Evolutionary conservation across 2,797 vertebrate genomes (phyloP).

Genomic region (Muscicapa striata): DNA sequence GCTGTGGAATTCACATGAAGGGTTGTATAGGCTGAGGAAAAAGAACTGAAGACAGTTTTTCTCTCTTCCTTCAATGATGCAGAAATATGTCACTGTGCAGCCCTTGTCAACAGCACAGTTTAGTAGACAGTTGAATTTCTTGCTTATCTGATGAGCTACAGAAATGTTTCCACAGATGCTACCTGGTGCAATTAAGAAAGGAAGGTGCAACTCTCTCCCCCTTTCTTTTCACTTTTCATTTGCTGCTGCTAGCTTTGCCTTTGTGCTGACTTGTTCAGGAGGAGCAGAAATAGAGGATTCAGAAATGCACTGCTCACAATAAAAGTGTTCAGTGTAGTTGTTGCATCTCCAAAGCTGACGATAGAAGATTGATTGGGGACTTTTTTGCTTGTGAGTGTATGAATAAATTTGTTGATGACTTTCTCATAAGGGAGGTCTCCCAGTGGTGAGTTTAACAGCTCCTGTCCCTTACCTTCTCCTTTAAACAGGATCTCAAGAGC

Average conservation of each 20-base stretch:
- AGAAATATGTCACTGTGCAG: neutral
- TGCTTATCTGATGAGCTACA: neutral
- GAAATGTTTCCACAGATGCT: neutral
- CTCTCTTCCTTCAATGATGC: neutral
- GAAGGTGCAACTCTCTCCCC: neutral
- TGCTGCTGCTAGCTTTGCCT: constrained; percentile 9
- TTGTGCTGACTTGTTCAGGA: constrained; percentile 1
- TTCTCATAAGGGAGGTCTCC: neutral
- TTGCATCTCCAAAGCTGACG: neutral
- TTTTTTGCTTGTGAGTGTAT: neutral
- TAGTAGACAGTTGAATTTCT: neutral
- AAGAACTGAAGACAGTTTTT: neutral
- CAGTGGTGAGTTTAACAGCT: neutral
- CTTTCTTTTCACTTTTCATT: neutral
- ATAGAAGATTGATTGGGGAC: neutral
- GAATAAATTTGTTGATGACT: neutral
- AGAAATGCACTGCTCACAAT: neutral
- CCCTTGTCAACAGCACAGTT: neutral
- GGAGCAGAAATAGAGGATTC: neutral
- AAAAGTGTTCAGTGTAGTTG: neutral
- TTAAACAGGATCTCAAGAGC: neutral
- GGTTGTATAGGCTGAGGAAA: neutral
- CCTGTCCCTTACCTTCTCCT: neutral
- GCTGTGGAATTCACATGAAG: neutral
- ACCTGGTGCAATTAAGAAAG: neutral